Evolutionary conservation across 1,140 invertebrate species (phyloP).

Genomic region (Drosophila trapezifrons): DNA sequence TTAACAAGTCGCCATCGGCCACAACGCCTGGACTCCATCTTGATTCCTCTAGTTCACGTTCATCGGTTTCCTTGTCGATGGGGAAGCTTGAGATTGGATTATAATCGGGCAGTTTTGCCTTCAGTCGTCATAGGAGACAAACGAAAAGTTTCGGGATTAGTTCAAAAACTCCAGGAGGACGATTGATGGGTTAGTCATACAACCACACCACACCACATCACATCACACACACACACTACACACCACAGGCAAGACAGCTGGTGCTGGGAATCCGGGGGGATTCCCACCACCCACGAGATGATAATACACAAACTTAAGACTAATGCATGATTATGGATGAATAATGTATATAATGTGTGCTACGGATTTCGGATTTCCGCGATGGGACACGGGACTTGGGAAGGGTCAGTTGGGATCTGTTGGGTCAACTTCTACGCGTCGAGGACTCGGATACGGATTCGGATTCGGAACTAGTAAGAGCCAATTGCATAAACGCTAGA

Average conservation of each 20-base stretch:
- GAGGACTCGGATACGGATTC: conserved; percentile 32
- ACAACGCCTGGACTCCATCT: conserved; percentile 96
- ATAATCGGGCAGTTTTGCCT: conserved; percentile 85
- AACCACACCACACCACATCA: conserved; percentile 37
- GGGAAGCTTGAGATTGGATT: conserved; percentile 84
- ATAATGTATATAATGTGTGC: conserved; percentile 72
- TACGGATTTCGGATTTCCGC: conserved; percentile 48
- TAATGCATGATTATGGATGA: conserved; percentile 81
- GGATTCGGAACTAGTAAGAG: conserved; percentile 30
- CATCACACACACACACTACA: conserved; percentile 31
- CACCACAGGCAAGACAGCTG: conserved; percentile 52
- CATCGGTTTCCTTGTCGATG: conserved; percentile 84
- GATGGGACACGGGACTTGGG: conserved; percentile 10
- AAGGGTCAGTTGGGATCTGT: not conserved
- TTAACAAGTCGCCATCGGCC: conserved; percentile 96
- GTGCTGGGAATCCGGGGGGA: conserved; percentile 28
- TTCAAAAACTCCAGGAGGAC: conserved; percentile 64
- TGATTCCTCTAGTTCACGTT: conserved; percentile 90
- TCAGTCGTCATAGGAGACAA: conserved; percentile 80
- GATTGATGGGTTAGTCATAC: conserved; percentile 68
- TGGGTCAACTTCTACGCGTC: conserved; percentile 34
- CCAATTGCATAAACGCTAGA: conserved; percentile 48
- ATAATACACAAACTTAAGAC: conserved; percentile 63
- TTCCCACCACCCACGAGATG: conserved; percentile 37
- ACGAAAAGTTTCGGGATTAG: conserved; percentile 76